Percentiles rank a stretch among this genome's conserved stretches.
Evolutionary conservation across 1,140 invertebrate species (phyloP).

Genomic region (Rhopalosiphum padi): DNA sequence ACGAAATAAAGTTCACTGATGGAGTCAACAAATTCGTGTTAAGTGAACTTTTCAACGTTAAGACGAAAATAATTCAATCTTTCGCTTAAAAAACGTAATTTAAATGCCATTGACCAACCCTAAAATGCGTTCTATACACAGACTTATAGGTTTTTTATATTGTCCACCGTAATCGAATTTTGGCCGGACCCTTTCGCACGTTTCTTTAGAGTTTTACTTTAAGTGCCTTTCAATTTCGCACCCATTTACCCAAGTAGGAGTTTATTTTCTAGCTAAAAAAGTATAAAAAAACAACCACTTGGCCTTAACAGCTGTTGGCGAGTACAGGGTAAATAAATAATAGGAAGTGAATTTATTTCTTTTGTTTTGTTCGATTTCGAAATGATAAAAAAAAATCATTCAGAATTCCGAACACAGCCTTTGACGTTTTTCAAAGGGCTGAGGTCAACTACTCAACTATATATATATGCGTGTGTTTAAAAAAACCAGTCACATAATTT

Average conservation of each 20-base stretch:
- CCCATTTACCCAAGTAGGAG: slow-evolving; percentile 55
- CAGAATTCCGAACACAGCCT: slow-evolving; percentile 41
- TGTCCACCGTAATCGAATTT: slow-evolving; percentile 57
- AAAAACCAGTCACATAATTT: slow-evolving; percentile 37
- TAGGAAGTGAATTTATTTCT: slow-evolving; percentile 50
- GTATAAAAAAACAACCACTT: slow-evolving; percentile 48
- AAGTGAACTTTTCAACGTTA: slow-evolving; percentile 50
- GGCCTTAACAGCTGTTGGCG: slow-evolving; percentile 56
- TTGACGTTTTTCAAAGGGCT: not conserved
- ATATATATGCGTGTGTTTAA: not conserved
- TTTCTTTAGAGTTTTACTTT: slow-evolving; percentile 58
- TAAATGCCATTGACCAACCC: slow-evolving; percentile 57
- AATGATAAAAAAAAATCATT: slow-evolving; percentile 52
- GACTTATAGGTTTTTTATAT: slow-evolving; percentile 56
- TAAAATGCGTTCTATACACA: slow-evolving; percentile 43
- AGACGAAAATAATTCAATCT: slow-evolving; percentile 53
- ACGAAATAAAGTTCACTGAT: not conserved
- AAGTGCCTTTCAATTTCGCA: slow-evolving; percentile 58
- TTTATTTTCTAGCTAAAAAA: slow-evolving; percentile 49
- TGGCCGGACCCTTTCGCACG: slow-evolving; percentile 54
- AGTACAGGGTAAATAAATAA: slow-evolving; percentile 58
- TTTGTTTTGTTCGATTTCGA: not conserved
- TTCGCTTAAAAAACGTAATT: slow-evolving; percentile 54
- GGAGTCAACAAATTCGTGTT: slow-evolving; percentile 9
- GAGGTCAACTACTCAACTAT: not conserved